phyloP scores from a whole-genome alignment of 2,797 vertebrate species.

The Trachurus trachurus region DNA sequence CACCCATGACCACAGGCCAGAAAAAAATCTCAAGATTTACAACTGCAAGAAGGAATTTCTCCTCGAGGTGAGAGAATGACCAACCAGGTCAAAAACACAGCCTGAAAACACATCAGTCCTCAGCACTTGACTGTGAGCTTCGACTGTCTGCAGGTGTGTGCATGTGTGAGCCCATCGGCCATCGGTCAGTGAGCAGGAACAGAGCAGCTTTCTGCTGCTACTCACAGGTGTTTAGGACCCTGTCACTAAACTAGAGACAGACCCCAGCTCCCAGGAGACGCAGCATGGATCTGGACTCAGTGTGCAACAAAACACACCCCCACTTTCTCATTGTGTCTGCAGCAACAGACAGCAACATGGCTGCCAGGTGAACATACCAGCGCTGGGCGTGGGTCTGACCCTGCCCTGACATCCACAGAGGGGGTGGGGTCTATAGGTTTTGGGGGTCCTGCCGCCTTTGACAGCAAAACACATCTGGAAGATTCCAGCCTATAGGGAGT shows the following conservation, averaged over 20 bases:
- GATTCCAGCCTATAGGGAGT: neutral
- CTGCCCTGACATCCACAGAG: slow-evolving; percentile 35
- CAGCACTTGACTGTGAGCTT: slow-evolving; percentile 67
- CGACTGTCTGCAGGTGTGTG: slow-evolving; percentile 59
- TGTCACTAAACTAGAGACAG: slow-evolving; percentile 29
- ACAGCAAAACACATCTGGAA: slow-evolving; percentile 34
- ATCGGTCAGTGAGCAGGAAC: slow-evolving; percentile 57
- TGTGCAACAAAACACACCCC: too few species aligned
- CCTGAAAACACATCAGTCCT: slow-evolving; percentile 64
- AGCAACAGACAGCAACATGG: slow-evolving; percentile 32
- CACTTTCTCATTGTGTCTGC: neutral
- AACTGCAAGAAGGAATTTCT: slow-evolving; percentile 78
- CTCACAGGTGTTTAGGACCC: neutral
- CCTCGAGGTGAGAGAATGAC: slow-evolving; percentile 70
- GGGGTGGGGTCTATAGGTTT: slow-evolving; percentile 2
- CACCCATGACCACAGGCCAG: too few species aligned
- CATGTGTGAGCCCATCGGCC: slow-evolving; percentile 12
- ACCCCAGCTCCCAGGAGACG: slow-evolving; percentile 42
- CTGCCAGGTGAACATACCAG: slow-evolving; percentile 70
- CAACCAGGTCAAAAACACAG: slow-evolving; percentile 65
- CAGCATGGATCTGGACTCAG: neutral
- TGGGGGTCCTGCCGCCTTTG: slow-evolving; percentile 3
- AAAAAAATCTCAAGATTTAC: slow-evolving; percentile 48
- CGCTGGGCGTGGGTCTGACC: slow-evolving; percentile 58
- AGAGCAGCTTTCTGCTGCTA: slow-evolving; percentile 14